A percentile compares a stretch with the other conserved stretches of the same genome.
Conservation (phyloP, 2,888 invertebrate species). For the Scaptomyza flava region DNA sequence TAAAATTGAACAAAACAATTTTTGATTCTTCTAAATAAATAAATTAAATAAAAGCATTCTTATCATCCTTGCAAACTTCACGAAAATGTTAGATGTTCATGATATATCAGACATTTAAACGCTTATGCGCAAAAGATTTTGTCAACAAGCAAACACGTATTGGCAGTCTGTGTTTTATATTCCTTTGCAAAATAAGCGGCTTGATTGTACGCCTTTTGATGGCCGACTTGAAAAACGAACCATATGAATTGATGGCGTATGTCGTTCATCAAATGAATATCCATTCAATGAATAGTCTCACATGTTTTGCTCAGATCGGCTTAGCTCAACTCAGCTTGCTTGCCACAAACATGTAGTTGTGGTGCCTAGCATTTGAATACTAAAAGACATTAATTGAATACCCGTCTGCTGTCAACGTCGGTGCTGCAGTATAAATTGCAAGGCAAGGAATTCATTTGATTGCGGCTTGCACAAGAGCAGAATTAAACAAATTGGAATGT, state of each 20-base stretch:
- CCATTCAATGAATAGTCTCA: conserved; percentile 14
- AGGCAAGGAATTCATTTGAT: conserved; percentile 44
- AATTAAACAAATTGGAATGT: neutral
- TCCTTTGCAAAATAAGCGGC: conserved; percentile 62
- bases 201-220: conserved; percentile 70
- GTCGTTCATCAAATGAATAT: conserved; percentile 40
- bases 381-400: conserved; percentile 55
- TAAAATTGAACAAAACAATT: no score
- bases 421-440: conserved; percentile 43
- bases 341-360: conserved; percentile 8
- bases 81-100: no score
- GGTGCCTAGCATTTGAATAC: conserved; percentile 8
- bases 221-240: conserved; percentile 52
- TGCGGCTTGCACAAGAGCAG: conserved; percentile 19
- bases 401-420: neutral
- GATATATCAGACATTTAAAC: no score
- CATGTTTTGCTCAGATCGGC: conserved; percentile 12
- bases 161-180: conserved; percentile 15
- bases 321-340: neutral
- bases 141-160: conserved; percentile 30
- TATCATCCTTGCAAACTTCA: no score
- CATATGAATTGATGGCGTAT: conserved; percentile 42
- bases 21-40: no score
- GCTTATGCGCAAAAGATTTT: neutral
- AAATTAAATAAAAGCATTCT: no score